Conservation (phyloP, 53 echinoderm and acorn worm species). For the Holothuria leucospilota region DNA sequence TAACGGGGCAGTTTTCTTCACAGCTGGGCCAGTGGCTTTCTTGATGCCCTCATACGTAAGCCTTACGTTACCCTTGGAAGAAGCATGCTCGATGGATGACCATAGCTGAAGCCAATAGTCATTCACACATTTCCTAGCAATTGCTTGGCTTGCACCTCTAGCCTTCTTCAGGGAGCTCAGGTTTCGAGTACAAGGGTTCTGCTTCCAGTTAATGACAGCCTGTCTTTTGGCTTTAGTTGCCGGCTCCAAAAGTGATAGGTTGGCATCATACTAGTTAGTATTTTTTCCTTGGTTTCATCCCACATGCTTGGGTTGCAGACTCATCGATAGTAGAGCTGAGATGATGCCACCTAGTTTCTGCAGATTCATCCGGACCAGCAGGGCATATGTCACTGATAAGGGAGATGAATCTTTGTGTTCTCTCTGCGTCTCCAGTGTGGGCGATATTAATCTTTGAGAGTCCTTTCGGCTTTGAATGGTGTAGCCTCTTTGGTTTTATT, state of each 20-base stretch:
- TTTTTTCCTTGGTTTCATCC: slow-evolving; percentile 24
- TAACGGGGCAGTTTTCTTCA: slow-evolving; percentile 54
- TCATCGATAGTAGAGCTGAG: slow-evolving; percentile 30
- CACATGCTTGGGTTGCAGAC: slow-evolving; percentile 47
- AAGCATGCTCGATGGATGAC: slow-evolving; percentile 1
- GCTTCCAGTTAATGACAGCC: slow-evolving; percentile 3
- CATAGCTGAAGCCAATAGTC: slow-evolving; percentile 49
- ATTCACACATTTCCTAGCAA: slow-evolving; percentile 42
- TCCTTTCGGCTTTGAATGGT: slow-evolving; percentile 43
- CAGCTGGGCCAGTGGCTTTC: slow-evolving; percentile 50
- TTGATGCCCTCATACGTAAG: slow-evolving; percentile 60
- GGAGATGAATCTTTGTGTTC: slow-evolving; percentile 14
- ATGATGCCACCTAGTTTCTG: slow-evolving; percentile 13
- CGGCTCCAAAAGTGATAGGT: neutral
- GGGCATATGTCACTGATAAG: neutral
- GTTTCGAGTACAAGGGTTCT: neutral
- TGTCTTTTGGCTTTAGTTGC: slow-evolving; percentile 17
- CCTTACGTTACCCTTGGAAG: slow-evolving; percentile 33
- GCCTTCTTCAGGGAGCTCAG: slow-evolving; percentile 3
- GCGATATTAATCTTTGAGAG: slow-evolving; percentile 20
- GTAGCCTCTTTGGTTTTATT: slow-evolving; percentile 44
- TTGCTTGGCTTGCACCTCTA: slow-evolving; percentile 11
- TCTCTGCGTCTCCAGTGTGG: slow-evolving; percentile 1
- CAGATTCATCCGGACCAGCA: neutral
- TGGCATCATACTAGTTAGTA: slow-evolving; percentile 9